phyloP scores from a whole-genome alignment of 2,888 invertebrate species.

The Linyphia triangularis region DNA sequence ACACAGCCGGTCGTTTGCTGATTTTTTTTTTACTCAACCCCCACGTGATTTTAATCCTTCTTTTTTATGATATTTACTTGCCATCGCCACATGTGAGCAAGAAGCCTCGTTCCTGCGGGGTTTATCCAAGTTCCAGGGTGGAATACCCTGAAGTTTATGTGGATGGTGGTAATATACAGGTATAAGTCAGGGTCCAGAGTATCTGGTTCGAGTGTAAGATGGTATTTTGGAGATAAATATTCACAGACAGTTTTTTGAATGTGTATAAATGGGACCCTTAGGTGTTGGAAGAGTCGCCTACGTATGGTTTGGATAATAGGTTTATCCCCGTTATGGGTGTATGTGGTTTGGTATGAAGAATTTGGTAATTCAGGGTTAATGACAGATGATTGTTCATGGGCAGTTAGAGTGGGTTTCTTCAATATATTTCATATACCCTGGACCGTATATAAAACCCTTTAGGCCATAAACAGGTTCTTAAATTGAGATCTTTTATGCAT shows the following conservation, averaged over 20 bases:
- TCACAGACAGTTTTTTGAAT: neutral
- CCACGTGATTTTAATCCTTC: constrained; percentile 7
- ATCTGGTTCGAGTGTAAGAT: neutral
- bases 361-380: neutral
- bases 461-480: too few species aligned
- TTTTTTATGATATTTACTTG: neutral
- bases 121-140: neutral
- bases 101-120: neutral
- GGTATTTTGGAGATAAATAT: neutral
- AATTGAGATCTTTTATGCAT: too few species aligned
- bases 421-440: neutral
- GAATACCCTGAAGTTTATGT: neutral
- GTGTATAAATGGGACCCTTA: neutral
- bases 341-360: neutral
- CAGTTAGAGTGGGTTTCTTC: neutral
- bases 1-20: constrained; percentile 3
- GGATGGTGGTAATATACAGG: neutral
- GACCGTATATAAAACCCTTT: too few species aligned
- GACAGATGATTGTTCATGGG: neutral
- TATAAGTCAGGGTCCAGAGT: neutral
- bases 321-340: neutral
- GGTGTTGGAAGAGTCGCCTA: neutral
- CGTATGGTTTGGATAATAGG: neutral
- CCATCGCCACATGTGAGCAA: neutral
- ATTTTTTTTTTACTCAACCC: neutral